A percentile compares a stretch with the other conserved stretches of the same genome.
Evolutionary conservation across 2,113 vertebrate genomes (phyloP).

Genomic region (Nannospalax galili): DNA sequence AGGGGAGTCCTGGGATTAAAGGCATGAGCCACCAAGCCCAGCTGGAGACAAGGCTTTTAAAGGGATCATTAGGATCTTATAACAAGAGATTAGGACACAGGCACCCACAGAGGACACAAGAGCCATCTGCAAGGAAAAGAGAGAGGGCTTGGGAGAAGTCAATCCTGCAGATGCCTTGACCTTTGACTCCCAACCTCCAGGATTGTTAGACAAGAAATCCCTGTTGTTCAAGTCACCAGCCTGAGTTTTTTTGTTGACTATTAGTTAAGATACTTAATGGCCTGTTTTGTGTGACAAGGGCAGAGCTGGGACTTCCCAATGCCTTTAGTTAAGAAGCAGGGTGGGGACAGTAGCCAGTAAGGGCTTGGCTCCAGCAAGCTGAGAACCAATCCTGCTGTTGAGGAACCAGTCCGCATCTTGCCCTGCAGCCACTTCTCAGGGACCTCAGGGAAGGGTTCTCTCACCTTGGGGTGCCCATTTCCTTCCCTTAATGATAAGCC

Average conservation of each 20-base stretch:
- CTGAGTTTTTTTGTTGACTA: neutral
- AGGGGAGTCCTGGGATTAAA: no score
- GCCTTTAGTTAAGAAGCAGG: neutral
- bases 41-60: no score
- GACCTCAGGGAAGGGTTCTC: neutral
- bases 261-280: no score
- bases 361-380: neutral
- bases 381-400: neutral
- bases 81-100: neutral
- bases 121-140: neutral
- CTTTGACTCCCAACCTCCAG: neutral
- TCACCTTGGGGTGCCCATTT: neutral
- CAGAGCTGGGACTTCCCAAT: neutral
- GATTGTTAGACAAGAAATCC: rapidly evolving
- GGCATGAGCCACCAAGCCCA: no score
- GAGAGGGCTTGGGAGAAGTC: neutral
- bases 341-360: neutral
- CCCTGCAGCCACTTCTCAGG: neutral
- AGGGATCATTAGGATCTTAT: neutral
- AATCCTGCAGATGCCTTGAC: neutral
- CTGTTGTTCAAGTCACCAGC: neutral
- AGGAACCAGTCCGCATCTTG: neutral
- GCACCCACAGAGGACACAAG: no score
- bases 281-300: neutral
- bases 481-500: neutral